Conservation (phyloP, 2,797 vertebrate genomes). For the Oophaga sylvatica region DNA sequence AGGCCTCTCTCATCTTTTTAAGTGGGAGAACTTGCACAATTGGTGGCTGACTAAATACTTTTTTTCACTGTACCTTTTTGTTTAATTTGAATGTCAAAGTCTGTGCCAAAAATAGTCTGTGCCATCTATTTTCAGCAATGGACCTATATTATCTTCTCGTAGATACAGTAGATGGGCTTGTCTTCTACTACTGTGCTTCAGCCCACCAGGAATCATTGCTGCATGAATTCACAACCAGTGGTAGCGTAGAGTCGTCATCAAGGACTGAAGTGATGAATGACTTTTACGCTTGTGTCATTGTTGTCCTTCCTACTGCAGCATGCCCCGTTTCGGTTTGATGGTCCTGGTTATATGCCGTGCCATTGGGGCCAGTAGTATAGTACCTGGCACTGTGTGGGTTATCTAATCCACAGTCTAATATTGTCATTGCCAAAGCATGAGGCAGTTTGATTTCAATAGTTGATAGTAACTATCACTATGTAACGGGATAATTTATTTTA, state of each 20-base stretch:
- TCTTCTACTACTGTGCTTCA: background rate
- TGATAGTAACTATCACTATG: background rate
- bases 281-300: background rate
- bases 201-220: slow-evolving; percentile 13
- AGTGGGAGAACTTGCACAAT: too few species aligned
- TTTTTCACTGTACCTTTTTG: too few species aligned
- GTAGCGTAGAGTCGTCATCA: background rate
- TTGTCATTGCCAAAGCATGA: background rate
- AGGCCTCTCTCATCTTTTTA: too few species aligned
- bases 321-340: background rate
- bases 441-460: background rate
- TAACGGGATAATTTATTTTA: background rate
- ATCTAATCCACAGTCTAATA: background rate
- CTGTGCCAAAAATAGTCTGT: background rate
- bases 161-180: background rate
- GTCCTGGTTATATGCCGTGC: background rate
- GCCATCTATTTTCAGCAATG: background rate
- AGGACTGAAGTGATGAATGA: background rate
- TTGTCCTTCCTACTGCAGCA: background rate
- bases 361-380: background rate
- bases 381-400: background rate
- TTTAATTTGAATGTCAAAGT: too few species aligned
- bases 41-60: too few species aligned
- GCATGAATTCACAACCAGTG: background rate
- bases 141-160: background rate